These are phyloP conservation scores for Haemorhous mexicanus DNA, from an alignment of 2,113 vertebrate species.

Conservation along the genomic window DNA sequence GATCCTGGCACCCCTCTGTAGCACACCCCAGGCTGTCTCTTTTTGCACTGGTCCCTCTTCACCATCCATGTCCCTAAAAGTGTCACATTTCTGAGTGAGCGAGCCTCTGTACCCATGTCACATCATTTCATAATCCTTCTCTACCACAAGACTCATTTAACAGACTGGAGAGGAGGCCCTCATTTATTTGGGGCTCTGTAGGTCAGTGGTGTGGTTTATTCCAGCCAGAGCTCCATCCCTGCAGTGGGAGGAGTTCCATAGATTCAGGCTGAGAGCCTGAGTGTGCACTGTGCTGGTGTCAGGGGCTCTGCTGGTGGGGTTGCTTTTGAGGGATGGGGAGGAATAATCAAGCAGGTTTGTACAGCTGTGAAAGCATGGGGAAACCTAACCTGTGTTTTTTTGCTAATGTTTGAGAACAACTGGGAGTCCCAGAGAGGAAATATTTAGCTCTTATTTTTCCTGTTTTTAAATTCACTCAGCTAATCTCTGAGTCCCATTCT, in stretches of 20 bases:
- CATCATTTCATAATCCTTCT: not conserved
- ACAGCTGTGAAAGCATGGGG: slow-evolving; percentile 44
- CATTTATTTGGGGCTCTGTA: not conserved
- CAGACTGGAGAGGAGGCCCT: not conserved
- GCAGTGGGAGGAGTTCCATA: not conserved
- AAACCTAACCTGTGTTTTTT: not conserved
- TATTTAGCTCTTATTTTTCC: slow-evolving; percentile 47
- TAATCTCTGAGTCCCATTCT: not conserved
- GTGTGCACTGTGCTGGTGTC: not conserved
- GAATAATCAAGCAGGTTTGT: not conserved
- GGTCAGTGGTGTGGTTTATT: not conserved
- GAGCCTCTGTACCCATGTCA: not conserved
- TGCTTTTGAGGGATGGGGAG: not conserved
- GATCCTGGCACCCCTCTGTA: not conserved
- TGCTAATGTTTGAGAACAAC: not conserved
- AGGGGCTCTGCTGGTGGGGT: not conserved
- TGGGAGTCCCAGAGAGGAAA: slow-evolving; percentile 33
- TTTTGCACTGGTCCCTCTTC: not conserved
- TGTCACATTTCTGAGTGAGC: accelerated
- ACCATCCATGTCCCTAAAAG: accelerated
- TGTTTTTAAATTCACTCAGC: slow-evolving; percentile 11
- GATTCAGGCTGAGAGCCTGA: not conserved
- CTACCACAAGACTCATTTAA: not conserved
- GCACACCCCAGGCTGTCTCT: not conserved
- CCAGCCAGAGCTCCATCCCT: not conserved